phyloP scores from a whole-genome alignment of 2,797 vertebrate genomes.

The Peromyscus eremicus region DNA sequence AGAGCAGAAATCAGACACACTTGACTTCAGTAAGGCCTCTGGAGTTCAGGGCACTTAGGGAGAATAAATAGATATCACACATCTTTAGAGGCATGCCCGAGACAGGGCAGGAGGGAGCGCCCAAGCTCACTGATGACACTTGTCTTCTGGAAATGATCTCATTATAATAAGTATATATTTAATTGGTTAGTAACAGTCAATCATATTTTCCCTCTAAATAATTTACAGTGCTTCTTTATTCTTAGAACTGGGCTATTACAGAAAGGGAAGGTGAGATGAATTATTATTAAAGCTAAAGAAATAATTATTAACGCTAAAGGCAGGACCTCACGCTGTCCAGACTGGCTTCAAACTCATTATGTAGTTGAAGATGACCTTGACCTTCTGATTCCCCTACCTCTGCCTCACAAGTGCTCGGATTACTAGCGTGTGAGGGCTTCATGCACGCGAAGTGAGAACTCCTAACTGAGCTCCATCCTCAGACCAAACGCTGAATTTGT shows the following conservation, averaged over 20 bases:
- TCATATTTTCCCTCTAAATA: constrained; percentile 30
- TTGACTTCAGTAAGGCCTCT: not conserved
- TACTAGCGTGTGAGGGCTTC: not conserved
- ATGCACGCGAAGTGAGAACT: not conserved
- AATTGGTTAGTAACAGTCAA: constrained; percentile 11
- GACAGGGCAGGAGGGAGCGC: not conserved
- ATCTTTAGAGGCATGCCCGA: not conserved
- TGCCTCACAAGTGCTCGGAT: not conserved
- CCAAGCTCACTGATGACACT: not conserved
- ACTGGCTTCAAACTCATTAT: not conserved
- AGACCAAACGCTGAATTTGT: not conserved
- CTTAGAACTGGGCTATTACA: not conserved
- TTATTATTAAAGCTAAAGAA: not conserved
- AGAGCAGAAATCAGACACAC: not conserved
- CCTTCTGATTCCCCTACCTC: not conserved
- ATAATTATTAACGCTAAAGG: not conserved
- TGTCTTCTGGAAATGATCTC: constrained; percentile 9
- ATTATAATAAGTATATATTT: not conserved
- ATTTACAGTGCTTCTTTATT: not conserved
- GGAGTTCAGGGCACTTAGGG: not conserved
- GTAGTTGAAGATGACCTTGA: not conserved
- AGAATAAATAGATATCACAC: not conserved
- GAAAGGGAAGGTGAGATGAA: not conserved
- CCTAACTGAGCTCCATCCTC: not conserved
- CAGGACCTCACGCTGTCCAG: not conserved